Evolutionary conservation across 64 coral and sea anemone species (phyloP).

Genomic region (Montipora sp.): DNA sequence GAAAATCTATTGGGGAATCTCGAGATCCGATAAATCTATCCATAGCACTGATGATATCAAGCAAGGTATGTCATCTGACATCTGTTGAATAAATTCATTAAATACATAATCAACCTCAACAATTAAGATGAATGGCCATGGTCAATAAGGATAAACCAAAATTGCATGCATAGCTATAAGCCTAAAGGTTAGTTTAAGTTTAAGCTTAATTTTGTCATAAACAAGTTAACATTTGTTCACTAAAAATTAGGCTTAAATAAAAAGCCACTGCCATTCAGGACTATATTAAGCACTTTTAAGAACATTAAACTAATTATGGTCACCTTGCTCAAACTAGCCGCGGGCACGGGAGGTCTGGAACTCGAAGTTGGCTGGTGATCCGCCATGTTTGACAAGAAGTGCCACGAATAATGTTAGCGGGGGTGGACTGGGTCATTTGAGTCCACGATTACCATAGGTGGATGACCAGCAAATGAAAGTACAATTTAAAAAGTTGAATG

Average conservation of each 20-base stretch:
- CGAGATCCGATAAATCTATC: slow-evolving; percentile 39
- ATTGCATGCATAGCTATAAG: background rate
- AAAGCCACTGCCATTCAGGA: slow-evolving; percentile 7
- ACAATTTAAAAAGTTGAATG: background rate
- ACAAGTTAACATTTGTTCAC: slow-evolving; percentile 9
- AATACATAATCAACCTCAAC: background rate
- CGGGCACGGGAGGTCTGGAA: too few relatives aligned
- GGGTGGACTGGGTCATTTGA: background rate
- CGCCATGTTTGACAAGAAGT: background rate
- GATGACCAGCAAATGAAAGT: background rate
- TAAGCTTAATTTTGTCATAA: background rate
- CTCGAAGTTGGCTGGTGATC: background rate
- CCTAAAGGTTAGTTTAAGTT: background rate
- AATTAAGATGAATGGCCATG: background rate
- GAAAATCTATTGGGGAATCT: slow-evolving; percentile 22
- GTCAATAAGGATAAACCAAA: background rate
- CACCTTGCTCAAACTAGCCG: background rate
- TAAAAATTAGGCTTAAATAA: background rate
- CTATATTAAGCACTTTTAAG: background rate
- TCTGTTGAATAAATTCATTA: background rate
- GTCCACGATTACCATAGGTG: background rate
- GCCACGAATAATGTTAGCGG: background rate
- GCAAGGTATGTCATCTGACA: slow-evolving; percentile 13
- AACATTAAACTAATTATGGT: background rate
- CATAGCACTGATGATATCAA: slow-evolving; percentile 29